These are phyloP conservation scores for Poecilus cupreus DNA, from an alignment of 2,888 invertebrate species.

Conservation along the genomic window DNA sequence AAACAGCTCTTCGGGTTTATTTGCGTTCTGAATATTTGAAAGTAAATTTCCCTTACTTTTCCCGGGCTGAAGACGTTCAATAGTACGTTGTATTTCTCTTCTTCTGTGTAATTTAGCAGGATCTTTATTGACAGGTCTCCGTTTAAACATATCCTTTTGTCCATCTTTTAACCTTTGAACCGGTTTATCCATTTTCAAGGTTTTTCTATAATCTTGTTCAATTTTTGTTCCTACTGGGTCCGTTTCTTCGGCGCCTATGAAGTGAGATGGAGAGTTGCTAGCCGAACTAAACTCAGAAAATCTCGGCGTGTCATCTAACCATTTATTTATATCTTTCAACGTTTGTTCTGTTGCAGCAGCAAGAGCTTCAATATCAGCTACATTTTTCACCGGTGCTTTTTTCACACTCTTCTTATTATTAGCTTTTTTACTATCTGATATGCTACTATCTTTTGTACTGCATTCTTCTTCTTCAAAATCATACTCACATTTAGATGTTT, in stretches of 20 bases:
- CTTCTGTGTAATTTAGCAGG: slow-evolving; percentile 73
- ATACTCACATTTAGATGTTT: slow-evolving; percentile 58
- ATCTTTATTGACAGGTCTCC: slow-evolving; percentile 64
- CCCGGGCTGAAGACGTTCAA: slow-evolving; percentile 88
- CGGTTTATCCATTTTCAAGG: slow-evolving; percentile 62
- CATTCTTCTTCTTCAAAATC: slow-evolving; percentile 68
- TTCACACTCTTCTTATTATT: slow-evolving; percentile 64
- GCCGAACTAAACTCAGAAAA: slow-evolving; percentile 85
- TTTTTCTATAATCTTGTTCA: slow-evolving; percentile 67
- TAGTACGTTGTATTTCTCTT: slow-evolving; percentile 86
- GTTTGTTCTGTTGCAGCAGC: slow-evolving; percentile 85
- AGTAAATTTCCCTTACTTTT: slow-evolving; percentile 91
- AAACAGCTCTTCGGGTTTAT: slow-evolving; percentile 77
- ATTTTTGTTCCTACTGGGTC: slow-evolving; percentile 72
- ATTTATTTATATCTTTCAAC: slow-evolving; percentile 90
- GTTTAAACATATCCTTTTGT: slow-evolving; percentile 62
- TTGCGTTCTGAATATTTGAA: slow-evolving; percentile 78
- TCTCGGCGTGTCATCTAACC: slow-evolving; percentile 90
- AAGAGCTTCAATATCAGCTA: slow-evolving; percentile 78
- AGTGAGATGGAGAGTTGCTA: slow-evolving; percentile 84
- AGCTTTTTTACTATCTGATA: slow-evolving; percentile 65
- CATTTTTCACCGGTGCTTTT: slow-evolving; percentile 62
- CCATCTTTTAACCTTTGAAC: slow-evolving; percentile 51
- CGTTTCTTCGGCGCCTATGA: slow-evolving; percentile 79
- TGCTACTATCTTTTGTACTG: slow-evolving; percentile 67